These are phyloP conservation scores for Mastomys natalensis DNA, from an alignment of 2,113 vertebrate species.

Conservation along the genomic window DNA sequence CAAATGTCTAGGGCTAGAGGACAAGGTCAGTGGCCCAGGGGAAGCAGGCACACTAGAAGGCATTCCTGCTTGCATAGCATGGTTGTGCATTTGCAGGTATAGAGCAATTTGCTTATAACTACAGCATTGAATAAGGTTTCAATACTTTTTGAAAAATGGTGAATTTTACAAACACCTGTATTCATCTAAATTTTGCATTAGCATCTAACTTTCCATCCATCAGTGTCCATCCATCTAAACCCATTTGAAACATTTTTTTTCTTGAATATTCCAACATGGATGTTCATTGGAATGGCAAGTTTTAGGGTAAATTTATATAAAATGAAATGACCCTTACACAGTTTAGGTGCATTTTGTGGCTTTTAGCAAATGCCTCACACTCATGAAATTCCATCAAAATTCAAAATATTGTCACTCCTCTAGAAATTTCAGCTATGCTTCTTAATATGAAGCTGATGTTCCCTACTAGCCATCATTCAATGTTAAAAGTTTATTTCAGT, in stretches of 20 bases:
- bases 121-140: not conserved
- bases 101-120: not conserved
- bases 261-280: not conserved
- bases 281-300: not conserved
- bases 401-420: not conserved
- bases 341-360: not conserved
- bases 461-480: not conserved
- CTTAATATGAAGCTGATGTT: not conserved
- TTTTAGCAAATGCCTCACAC: not conserved
- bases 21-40: not conserved
- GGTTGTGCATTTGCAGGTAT: not conserved
- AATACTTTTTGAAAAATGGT: not conserved
- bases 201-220: not conserved
- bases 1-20: not conserved
- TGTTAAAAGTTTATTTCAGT: not conserved
- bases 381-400: not conserved
- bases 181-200: not conserved
- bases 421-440: not conserved
- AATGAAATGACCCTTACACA: not conserved
- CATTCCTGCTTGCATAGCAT: not conserved
- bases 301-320: constrained; percentile 24
- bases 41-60: not conserved
- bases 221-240: not conserved
- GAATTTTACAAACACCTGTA: not conserved
- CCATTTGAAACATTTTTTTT: not conserved